Percentiles rank a stretch among this genome's conserved stretches.
phyloP scores from a whole-genome alignment of 2,113 vertebrate species.

The Chionomys nivalis region DNA sequence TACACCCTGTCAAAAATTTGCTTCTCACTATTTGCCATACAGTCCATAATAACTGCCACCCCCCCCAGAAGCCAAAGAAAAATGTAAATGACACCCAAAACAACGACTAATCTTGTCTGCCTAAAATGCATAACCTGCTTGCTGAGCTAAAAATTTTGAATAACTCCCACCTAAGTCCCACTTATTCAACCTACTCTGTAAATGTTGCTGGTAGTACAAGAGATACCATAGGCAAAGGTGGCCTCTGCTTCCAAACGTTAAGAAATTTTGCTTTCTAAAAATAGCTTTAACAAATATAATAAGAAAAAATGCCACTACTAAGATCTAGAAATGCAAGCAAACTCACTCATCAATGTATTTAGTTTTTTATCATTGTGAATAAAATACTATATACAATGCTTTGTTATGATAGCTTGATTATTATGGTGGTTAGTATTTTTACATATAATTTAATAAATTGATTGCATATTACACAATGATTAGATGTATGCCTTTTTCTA shows the following conservation, averaged over 20 bases:
- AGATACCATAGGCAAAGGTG: not conserved
- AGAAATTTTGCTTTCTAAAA: slow-evolving; percentile 26
- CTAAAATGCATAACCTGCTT: slow-evolving; percentile 52
- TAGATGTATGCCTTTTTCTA: slow-evolving; percentile 12
- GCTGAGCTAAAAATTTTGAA: slow-evolving; percentile 19
- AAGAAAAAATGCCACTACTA: slow-evolving; percentile 29
- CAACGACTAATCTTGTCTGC: slow-evolving; percentile 58
- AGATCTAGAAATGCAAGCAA: not conserved
- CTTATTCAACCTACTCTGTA: not conserved
- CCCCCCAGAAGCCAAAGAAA: slow-evolving; percentile 29
- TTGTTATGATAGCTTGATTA: not conserved
- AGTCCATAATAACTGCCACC: not conserved
- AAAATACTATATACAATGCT: not conserved
- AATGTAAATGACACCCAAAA: slow-evolving; percentile 35
- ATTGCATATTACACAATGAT: slow-evolving; percentile 51
- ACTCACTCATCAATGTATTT: not conserved
- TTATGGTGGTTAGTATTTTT: slow-evolving; percentile 48
- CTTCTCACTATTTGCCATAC: slow-evolving; percentile 43
- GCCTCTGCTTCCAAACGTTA: not conserved
- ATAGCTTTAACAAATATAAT: slow-evolving; percentile 35
- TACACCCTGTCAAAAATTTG: not conserved
- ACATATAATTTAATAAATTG: slow-evolving; percentile 47
- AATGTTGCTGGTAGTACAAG: slow-evolving; percentile 37
- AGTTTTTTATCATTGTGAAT: not conserved
- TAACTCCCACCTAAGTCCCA: not conserved